Evolutionary conservation across 2,113 vertebrate genomes (phyloP).

Genomic region (Xenopus borealis): DNA sequence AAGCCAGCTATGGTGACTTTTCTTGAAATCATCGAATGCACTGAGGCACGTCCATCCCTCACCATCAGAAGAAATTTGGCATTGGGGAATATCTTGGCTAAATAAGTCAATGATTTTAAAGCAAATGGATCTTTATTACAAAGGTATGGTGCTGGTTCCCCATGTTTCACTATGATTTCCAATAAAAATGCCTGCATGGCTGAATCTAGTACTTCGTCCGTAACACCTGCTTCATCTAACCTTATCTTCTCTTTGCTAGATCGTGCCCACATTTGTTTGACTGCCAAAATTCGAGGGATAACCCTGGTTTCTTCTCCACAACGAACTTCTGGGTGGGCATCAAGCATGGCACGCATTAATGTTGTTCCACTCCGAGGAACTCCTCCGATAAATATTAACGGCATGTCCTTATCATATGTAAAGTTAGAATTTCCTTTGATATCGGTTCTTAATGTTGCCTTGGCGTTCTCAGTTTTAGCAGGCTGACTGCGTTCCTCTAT

Average conservation of each 20-base stretch:
- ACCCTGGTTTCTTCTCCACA: slow-evolving; percentile 94
- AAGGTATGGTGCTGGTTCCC: slow-evolving; percentile 87
- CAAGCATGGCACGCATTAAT: slow-evolving; percentile 93
- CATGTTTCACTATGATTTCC: slow-evolving; percentile 95
- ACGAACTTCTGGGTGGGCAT: slow-evolving; percentile 89
- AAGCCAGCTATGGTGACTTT: slow-evolving; percentile 96
- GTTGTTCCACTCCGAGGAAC: slow-evolving; percentile 94
- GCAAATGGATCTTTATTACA: slow-evolving; percentile 98
- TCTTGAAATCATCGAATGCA: slow-evolving; percentile 96
- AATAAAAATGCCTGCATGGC: slow-evolving; percentile 94
- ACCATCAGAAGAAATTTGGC: slow-evolving; percentile 96
- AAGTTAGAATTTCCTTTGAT: slow-evolving; percentile 61
- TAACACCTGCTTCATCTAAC: slow-evolving; percentile 92
- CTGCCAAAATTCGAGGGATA: slow-evolving; percentile 89
- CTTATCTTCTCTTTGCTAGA: slow-evolving; percentile 94
- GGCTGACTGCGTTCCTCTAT: slow-evolving; percentile 77
- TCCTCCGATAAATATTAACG: slow-evolving; percentile 91
- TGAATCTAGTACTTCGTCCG: slow-evolving; percentile 90
- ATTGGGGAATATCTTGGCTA: slow-evolving; percentile 90
- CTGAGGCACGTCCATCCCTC: slow-evolving; percentile 86
- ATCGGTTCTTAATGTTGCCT: slow-evolving; percentile 62
- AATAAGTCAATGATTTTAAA: slow-evolving; percentile 88
- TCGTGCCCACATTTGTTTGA: slow-evolving; percentile 97
- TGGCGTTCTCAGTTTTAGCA: slow-evolving; percentile 52
- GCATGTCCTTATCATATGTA: slow-evolving; percentile 94